Evolutionary conservation across 2,113 vertebrate genomes (phyloP), one percentile per base, ranked within the genome.

Genomic region (Salvator merianae): DNA sequence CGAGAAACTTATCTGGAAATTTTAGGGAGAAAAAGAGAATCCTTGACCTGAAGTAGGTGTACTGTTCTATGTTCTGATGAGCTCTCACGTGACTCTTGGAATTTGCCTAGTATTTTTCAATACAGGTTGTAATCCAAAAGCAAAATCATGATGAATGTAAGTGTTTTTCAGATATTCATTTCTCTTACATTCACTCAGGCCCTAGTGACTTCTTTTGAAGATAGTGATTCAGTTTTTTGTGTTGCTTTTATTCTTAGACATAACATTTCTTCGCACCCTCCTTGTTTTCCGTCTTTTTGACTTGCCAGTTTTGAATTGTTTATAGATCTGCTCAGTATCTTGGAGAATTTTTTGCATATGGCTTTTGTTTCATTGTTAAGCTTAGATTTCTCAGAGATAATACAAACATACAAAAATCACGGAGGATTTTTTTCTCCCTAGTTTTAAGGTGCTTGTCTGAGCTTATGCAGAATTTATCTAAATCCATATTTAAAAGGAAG

Each of bases 281-380:
- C 30, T 69, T 43, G 40, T 79, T 69, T 89, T 88, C 30, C 13
- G 32, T 86, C 85, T 88, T 75, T 40, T 77, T 90, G 83, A 71
- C 74, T 84, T 81, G 30, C 82, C 79, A 62, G 78, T 78, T 76
- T 3, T 59, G 5, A 32, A 78, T 69, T 0, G 0, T 72, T 84
- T 83, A 47, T 80, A 82, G 83, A 86, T 83, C 14, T 81, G 59
- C 55, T 30, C 66, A 84, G 76, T 0, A 36, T 65, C 53, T 82
- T 65, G 55, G 71, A 73, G 6, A 0, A 78, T 83, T 40, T 87
- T 93, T 92, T 90, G 79, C 55, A 20, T 86, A 73, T 73, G 55
- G 89, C 89, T 59, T 59, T 59, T 92, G 91, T 93, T 91, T 81
- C 83, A 81, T 91, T 87, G 82, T 3, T n/a, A 20, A 38, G 38